Conservation (phyloP, 2,888 invertebrate genomes). For the Napeogenes sylphis region DNA sequence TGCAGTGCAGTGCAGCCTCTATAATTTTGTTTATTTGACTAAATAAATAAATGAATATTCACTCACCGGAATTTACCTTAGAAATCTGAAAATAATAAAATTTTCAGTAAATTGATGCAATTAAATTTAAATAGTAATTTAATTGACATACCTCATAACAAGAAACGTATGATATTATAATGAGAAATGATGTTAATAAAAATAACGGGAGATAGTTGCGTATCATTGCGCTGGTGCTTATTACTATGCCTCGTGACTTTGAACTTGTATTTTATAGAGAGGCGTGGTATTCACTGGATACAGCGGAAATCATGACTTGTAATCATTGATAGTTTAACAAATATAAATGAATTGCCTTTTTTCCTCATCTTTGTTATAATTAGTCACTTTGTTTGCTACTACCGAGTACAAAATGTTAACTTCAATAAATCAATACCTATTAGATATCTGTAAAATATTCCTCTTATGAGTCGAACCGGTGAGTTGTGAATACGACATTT, state of each 20-base stretch:
- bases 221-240: constrained; percentile 53
- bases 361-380: constrained; percentile 21
- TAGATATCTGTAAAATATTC: too few relatives aligned
- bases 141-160: constrained; percentile 53
- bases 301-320: constrained; percentile 58
- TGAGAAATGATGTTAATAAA: constrained; percentile 42
- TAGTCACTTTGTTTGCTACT: constrained; percentile 10
- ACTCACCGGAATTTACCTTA: constrained; percentile 30
- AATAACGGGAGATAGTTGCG: constrained; percentile 41
- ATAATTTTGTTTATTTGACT: too few relatives aligned
- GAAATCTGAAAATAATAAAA: constrained; percentile 41
- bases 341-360: constrained; percentile 24
- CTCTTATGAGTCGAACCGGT: too few relatives aligned
- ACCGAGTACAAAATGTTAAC: neutral
- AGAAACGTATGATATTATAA: constrained; percentile 35
- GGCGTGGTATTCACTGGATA: constrained; percentile 58
- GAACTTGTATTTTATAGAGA: constrained; percentile 72
- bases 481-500: too few relatives aligned
- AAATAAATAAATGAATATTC: neutral
- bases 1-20: neutral
- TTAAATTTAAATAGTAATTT: neutral
- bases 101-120: too few relatives aligned
- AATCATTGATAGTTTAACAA: constrained; percentile 36
- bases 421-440: too few relatives aligned
- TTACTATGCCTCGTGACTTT: constrained; percentile 60